A percentile compares a stretch with the other conserved stretches of the same genome.
These are phyloP conservation scores for Ctenicera cuprea DNA, from an alignment of 2,888 invertebrate genomes.

Conservation along the genomic window DNA sequence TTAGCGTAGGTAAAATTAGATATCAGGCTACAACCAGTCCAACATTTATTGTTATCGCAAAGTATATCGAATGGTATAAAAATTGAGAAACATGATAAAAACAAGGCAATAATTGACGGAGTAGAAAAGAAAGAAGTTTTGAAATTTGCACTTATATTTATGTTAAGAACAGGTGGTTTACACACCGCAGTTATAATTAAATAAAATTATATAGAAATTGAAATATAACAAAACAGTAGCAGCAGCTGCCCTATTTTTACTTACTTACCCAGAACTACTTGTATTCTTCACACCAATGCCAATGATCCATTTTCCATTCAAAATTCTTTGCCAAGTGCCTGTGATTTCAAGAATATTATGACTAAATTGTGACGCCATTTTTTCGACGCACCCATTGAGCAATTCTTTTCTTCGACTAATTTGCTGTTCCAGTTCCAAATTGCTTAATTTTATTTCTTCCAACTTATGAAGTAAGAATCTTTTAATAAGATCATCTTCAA, in stretches of 20 bases:
- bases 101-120: constrained; percentile 10
- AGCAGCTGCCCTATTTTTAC: constrained; percentile 3
- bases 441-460: constrained; percentile 47
- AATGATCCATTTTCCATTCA: constrained; percentile 61
- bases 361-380: constrained; percentile 11
- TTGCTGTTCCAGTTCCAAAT: constrained; percentile 47
- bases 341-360: constrained; percentile 40
- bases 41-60: constrained; percentile 13
- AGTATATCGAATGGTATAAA: not conserved
- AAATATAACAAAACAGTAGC: constrained; percentile 11
- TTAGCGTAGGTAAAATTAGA: constrained; percentile 10
- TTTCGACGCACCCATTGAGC: constrained; percentile 32
- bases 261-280: constrained; percentile 22
- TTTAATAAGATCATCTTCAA: constrained; percentile 59
- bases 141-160: constrained; percentile 11
- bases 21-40: constrained; percentile 15
- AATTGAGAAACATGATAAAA: not conserved
- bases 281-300: constrained; percentile 58
- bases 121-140: not conserved
- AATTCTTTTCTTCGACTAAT: constrained; percentile 48
- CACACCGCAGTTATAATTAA: constrained; percentile 10
- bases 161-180: constrained; percentile 4
- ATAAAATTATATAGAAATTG: constrained; percentile 21
- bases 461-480: constrained; percentile 52
- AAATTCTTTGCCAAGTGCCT: constrained; percentile 60